These are phyloP conservation scores for Gopherus flavomarginatus DNA, from an alignment of 2,113 vertebrate genomes.

Conservation along the genomic window DNA sequence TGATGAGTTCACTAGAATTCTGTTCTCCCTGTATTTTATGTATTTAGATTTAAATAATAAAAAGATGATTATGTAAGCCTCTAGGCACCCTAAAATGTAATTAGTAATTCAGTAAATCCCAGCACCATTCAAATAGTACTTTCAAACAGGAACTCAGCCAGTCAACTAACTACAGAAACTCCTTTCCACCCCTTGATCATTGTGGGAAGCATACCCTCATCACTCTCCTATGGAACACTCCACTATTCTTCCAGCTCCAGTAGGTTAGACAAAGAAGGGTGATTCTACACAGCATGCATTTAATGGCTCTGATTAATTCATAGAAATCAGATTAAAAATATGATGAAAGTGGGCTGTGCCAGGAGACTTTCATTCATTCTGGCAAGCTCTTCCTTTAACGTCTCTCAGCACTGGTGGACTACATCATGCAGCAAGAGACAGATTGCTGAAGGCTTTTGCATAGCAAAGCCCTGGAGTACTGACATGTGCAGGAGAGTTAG, in stretches of 20 bases:
- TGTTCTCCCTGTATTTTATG: accelerated
- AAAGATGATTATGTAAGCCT: neutral
- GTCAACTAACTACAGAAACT: neutral
- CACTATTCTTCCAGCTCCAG: neutral
- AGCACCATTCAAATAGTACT: neutral
- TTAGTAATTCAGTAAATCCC: neutral
- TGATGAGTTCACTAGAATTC: neutral
- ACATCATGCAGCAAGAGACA: neutral
- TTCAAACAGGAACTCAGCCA: neutral
- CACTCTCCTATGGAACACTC: accelerated
- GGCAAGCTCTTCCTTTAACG: neutral
- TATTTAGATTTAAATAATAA: neutral
- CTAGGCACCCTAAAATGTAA: neutral
- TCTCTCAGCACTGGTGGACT: neutral
- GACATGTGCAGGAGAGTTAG: neutral
- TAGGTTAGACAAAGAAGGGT: no score
- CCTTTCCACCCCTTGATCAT: neutral
- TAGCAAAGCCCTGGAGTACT: neutral
- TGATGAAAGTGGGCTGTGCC: neutral
- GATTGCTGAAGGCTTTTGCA: neutral
- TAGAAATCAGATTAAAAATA: accelerated
- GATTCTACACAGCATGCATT: accelerated
- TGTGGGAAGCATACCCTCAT: accelerated
- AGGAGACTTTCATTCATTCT: accelerated
- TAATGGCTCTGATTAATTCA: accelerated